phyloP scores from a whole-genome alignment of 2,888 invertebrate species.

The Bedellia somnulentella region DNA sequence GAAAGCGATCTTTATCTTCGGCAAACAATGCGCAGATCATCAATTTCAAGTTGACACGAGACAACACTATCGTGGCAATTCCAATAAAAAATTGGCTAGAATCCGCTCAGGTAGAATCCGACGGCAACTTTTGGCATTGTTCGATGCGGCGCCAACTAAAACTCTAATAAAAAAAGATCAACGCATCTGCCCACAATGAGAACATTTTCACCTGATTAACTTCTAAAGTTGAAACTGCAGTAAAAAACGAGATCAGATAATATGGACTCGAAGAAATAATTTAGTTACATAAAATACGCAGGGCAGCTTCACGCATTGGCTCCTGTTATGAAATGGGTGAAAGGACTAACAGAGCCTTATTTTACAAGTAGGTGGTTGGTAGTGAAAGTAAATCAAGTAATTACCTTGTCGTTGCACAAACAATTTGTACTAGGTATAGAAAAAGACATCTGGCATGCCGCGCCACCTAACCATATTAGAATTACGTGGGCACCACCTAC shows the following conservation, averaged over 20 bases:
- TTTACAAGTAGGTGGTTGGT: no score
- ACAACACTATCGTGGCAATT: constrained; percentile 15
- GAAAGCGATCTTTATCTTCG: constrained; percentile 22
- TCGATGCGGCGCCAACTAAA: constrained; percentile 31
- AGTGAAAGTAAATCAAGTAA: constrained; percentile 12
- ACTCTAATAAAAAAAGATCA: constrained; percentile 13
- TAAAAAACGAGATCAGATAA: no score
- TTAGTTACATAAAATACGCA: no score
- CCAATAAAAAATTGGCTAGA: constrained; percentile 29
- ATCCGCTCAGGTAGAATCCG: constrained; percentile 35
- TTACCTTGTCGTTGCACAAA: constrained; percentile 14
- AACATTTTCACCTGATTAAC: constrained; percentile 3
- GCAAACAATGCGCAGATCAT: constrained; percentile 36
- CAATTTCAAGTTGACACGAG: constrained; percentile 29
- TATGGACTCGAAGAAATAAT: no score
- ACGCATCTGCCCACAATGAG: constrained; percentile 10
- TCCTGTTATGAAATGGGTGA: no score
- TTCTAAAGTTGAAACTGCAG: no score
- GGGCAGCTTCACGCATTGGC: no score
- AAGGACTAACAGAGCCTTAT: no score
- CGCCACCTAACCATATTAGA: constrained; percentile 32
- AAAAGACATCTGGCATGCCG: constrained; percentile 33
- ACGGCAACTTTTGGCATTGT: constrained; percentile 44
- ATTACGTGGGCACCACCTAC: constrained; percentile 49
- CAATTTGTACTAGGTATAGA: constrained; percentile 23